Percentiles rank a stretch among this genome's conserved stretches.
These are phyloP conservation scores for Sphaerophoria taeniata DNA, from an alignment of 2,888 invertebrate genomes.

Conservation along the genomic window DNA sequence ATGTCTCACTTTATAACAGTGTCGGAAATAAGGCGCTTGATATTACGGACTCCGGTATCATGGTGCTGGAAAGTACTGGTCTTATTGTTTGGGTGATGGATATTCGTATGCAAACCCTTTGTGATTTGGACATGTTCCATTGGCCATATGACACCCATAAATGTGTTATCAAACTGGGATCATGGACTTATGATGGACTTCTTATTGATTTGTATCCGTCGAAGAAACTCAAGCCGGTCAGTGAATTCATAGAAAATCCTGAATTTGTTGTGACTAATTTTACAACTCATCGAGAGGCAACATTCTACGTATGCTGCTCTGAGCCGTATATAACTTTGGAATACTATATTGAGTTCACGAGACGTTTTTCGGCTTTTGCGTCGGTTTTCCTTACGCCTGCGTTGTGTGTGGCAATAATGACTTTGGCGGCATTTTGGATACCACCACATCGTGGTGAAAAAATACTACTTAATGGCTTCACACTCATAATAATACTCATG, in stretches of 20 bases:
- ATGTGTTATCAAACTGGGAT: constrained; percentile 87
- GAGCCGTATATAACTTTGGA: constrained; percentile 85
- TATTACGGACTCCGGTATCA: constrained; percentile 85
- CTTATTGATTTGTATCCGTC: constrained; percentile 84
- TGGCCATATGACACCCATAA: constrained; percentile 90
- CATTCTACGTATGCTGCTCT: constrained; percentile 84
- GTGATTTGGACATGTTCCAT: constrained; percentile 85
- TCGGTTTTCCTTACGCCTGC: constrained; percentile 85
- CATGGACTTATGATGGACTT: constrained; percentile 87
- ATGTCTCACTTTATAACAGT: constrained; percentile 87
- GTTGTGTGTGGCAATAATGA: constrained; percentile 85
- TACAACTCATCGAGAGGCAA: constrained; percentile 76
- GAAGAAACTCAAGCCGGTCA: constrained; percentile 31
- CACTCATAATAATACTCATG: constrained; percentile 84
- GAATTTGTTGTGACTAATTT: constrained; percentile 81
- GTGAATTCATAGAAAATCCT: constrained; percentile 72
- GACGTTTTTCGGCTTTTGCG: constrained; percentile 84
- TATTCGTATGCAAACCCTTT: constrained; percentile 85
- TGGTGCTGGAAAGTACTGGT: constrained; percentile 84
- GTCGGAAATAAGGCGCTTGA: constrained; percentile 82
- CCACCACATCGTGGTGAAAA: constrained; percentile 86
- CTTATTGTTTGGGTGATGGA: constrained; percentile 87
- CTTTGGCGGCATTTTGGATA: constrained; percentile 85
- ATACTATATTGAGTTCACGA: constrained; percentile 83
- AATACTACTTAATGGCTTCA: constrained; percentile 84